Conservation (phyloP, 2,797 vertebrate genomes). For the Xenentodon cancila region DNA sequence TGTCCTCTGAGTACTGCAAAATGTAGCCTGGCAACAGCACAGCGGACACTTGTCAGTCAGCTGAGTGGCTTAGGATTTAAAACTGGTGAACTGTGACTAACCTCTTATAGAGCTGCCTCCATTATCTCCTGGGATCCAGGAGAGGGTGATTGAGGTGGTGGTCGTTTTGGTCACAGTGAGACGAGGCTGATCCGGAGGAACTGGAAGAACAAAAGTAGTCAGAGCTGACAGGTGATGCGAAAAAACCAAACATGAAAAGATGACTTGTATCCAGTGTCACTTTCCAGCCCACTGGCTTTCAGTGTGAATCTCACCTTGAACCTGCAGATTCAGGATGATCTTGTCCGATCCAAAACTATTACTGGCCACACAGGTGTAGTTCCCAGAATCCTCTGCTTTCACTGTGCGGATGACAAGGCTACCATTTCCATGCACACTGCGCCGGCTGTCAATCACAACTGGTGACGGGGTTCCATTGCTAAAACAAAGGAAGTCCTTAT, state of each 20-base stretch:
- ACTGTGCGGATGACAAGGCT: conserved; percentile 97
- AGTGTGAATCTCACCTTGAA: conserved; percentile 86
- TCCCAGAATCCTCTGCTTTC: conserved; percentile 98
- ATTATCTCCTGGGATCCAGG: conserved; percentile 98
- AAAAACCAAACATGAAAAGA: too few relatives aligned
- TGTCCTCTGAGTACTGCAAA: conserved; percentile 98
- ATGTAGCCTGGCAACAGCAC: conserved; percentile 87
- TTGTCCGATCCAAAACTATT: conserved; percentile 99
- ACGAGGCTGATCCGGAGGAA: conserved; percentile 97
- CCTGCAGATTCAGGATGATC: conserved; percentile 95
- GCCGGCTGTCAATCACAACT: conserved; percentile 92
- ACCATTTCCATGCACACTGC: conserved; percentile 93
- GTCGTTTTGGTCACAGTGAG: conserved; percentile 99
- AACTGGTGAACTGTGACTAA: conserved; percentile 54
- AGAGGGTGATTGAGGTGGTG: conserved; percentile 96
- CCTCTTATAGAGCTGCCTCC: conserved; percentile 98
- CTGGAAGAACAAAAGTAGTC: conserved; percentile 64
- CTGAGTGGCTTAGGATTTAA: background rate
- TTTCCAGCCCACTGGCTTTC: conserved; percentile 80
- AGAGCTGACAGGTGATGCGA: too few relatives aligned
- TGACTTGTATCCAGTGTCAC: too few relatives aligned
- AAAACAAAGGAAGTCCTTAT: conserved; percentile 34
- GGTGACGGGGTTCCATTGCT: conserved; percentile 95
- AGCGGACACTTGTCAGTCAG: background rate
- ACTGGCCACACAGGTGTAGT: conserved; percentile 95